A percentile compares a stretch with the other conserved stretches of the same genome.
Evolutionary conservation across 2,888 invertebrate genomes (phyloP).

Genomic region (Microplitis manilae): DNA sequence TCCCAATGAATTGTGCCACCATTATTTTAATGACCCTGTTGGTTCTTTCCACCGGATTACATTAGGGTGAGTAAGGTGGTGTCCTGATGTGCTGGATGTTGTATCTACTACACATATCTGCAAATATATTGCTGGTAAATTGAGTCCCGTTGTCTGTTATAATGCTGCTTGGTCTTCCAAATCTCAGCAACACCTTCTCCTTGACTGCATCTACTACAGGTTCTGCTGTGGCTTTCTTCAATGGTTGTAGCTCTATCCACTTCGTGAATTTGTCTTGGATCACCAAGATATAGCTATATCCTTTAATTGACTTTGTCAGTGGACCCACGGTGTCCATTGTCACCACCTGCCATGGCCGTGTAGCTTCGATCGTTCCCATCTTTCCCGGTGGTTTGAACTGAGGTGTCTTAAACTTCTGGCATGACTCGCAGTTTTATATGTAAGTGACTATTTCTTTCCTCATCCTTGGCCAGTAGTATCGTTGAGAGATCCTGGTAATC

Average conservation of each 20-base stretch:
- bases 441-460: slow-evolving; percentile 40
- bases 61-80: slow-evolving; percentile 11
- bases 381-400: slow-evolving; percentile 24
- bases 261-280: slow-evolving; percentile 39
- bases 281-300: slow-evolving; percentile 44
- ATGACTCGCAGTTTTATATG: slow-evolving; percentile 45
- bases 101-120: neutral
- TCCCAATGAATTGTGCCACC: neutral
- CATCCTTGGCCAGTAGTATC: slow-evolving; percentile 55
- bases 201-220: slow-evolving; percentile 1
- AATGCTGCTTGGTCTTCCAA: slow-evolving; percentile 52
- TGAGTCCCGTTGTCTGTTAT: slow-evolving; percentile 44
- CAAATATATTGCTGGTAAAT: slow-evolving; percentile 40
- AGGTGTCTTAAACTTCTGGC: slow-evolving; percentile 42
- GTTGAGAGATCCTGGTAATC: slow-evolving; percentile 5
- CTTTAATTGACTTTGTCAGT: neutral
- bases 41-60: slow-evolving; percentile 31
- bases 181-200: slow-evolving; percentile 44
- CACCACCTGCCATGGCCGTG: neutral
- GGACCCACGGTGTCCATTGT: neutral
- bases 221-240: slow-evolving; percentile 8
- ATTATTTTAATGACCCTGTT: slow-evolving; percentile 50
- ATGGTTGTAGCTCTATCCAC: slow-evolving; percentile 26
- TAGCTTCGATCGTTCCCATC: slow-evolving; percentile 18
- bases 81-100: neutral